A percentile compares a stretch with the other conserved stretches of the same genome.
These are phyloP conservation scores for Vidua chalybeata DNA, from an alignment of 2,113 vertebrate genomes.

Conservation along the genomic window DNA sequence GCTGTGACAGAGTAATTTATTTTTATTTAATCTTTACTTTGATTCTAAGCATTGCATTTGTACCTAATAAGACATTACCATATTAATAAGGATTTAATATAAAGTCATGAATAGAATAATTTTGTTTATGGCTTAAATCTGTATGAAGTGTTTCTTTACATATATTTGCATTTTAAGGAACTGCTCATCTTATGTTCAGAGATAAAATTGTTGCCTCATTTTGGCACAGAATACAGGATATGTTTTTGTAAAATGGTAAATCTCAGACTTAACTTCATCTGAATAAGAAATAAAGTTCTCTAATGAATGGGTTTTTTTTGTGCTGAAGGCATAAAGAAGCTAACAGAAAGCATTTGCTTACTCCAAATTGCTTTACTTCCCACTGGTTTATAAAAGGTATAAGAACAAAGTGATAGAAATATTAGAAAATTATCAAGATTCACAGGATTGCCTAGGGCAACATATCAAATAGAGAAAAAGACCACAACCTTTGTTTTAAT, in stretches of 20 bases:
- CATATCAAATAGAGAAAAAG: not conserved
- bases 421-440: not conserved
- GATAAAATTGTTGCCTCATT: not conserved
- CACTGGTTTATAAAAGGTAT: not conserved
- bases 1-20: not conserved
- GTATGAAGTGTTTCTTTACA: not conserved
- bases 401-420: not conserved
- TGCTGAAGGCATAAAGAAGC: not conserved
- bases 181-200: not conserved
- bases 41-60: not conserved
- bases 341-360: not conserved
- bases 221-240: not conserved
- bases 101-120: not conserved
- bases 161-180: not conserved
- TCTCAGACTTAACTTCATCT: not conserved
- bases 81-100: not conserved
- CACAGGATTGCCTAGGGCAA: not conserved
- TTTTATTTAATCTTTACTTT: conserved; percentile 33
- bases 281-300: not conserved
- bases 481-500: not conserved
- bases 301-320: not conserved
- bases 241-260: not conserved
- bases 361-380: not conserved
- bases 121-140: not conserved
- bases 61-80: not conserved